phyloP scores from a whole-genome alignment of 2,888 invertebrate species.

The Capitulum mitella region DNA sequence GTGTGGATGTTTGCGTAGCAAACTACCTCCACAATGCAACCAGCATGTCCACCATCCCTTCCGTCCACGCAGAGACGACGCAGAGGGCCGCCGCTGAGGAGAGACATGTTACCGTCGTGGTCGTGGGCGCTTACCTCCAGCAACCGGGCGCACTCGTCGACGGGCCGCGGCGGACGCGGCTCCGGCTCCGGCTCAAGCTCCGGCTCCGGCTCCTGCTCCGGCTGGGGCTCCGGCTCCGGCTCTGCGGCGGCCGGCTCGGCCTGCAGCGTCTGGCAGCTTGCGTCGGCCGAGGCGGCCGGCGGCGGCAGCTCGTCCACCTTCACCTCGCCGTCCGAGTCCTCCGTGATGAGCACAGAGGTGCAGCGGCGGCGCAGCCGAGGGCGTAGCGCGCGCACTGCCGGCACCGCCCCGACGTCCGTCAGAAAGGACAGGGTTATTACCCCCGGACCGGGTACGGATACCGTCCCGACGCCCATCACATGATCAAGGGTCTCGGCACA shows the following conservation, averaged over 20 bases:
- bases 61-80: too few species aligned
- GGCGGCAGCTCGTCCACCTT: constrained; percentile 18
- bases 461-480: too few species aligned
- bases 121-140: constrained; percentile 18
- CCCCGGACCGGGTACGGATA: too few species aligned
- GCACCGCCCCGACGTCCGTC: not conserved
- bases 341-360: not conserved
- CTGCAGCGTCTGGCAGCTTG: not conserved
- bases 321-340: constrained; percentile 18
- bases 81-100: too few species aligned
- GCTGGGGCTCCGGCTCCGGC: not conserved
- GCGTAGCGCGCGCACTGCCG: not conserved
- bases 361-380: not conserved
- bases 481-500: too few species aligned
- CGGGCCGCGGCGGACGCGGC: not conserved
- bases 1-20: too few species aligned
- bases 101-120: too few species aligned
- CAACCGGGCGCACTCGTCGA: not conserved
- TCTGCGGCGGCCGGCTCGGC: not conserved
- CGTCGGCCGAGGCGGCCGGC: constrained; percentile 12
- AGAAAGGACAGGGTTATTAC: too few species aligned
- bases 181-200: not conserved
- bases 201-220: too few species aligned
- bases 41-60: too few species aligned
- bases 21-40: too few species aligned